phyloP scores from a whole-genome alignment of 2,113 vertebrate genomes.

The Lynx canadensis region DNA sequence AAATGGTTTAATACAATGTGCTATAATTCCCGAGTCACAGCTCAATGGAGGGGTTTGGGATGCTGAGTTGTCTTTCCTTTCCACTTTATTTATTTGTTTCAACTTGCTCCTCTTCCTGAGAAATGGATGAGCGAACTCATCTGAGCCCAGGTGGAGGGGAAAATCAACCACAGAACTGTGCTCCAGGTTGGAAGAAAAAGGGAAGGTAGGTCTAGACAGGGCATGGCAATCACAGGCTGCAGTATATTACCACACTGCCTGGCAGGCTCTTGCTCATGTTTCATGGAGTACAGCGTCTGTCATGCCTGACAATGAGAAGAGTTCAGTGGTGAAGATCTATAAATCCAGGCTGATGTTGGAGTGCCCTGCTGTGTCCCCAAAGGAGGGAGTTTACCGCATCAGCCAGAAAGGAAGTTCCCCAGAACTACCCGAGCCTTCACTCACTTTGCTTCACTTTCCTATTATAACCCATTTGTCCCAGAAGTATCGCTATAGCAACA shows the following conservation, averaged over 20 bases:
- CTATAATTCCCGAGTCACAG: constrained; percentile 81
- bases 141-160: constrained; percentile 42
- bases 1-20: constrained; percentile 85
- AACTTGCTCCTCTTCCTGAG: background rate
- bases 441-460: background rate
- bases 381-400: background rate
- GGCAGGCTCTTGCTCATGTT: background rate
- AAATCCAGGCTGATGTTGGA: background rate
- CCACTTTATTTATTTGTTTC: constrained; percentile 16
- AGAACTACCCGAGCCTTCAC: background rate
- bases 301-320: background rate
- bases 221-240: background rate
- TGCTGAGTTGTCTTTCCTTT: constrained; percentile 67
- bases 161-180: background rate
- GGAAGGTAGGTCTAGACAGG: background rate
- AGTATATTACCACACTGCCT: no score
- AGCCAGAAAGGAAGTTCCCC: background rate
- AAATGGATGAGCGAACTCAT: constrained; percentile 76
- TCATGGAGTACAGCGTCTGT: background rate
- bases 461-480: background rate
- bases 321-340: background rate
- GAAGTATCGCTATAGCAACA: background rate
- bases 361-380: background rate
- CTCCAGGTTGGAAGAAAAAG: background rate
- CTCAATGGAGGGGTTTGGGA: constrained; percentile 75